Base-by-base conservation (phyloP, 2,888 invertebrate genomes). In the Xylota sylvarum region DNA sequence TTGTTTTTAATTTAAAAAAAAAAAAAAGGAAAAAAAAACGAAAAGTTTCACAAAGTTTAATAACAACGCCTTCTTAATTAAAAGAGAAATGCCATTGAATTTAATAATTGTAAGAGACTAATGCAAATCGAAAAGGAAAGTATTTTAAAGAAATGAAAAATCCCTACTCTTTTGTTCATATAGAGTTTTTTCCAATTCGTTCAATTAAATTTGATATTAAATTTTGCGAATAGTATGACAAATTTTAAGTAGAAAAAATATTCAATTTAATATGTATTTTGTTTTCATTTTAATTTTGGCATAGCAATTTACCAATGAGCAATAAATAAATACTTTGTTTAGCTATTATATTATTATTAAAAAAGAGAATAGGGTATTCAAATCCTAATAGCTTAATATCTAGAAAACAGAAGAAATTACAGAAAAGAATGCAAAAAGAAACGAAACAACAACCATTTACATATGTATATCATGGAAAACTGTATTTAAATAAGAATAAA, bases 241-340 rank as follows among this genome's bases (percentile, higher is more conserved):
- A 23, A 30, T 72, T 32, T 52, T 52, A 67, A 67, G 52, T 67
- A 67, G 48, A 65, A 32, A 37, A 30, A 48, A n/a, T 17, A 50
- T 50, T 48, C 64, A 23, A 67, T 50, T 52, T 27, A 14, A 37
- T 67, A 37, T 67, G 62, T 64, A 64, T 30, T 69, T 70, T 30
- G 37, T 35, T 52, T 37, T 48, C 14, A 55, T 56, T 70, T 58
- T 46, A 37, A 27, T 60, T 58, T 60, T 58, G 58, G 69, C 37
- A 55, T 55, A 48, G 64, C 77, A 55, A 70, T 76, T 70, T 40
- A 70, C 30, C 43, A 76, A 70, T 82, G 77, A 82, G 64, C 64
- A 72, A 77, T 70, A 67, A 46, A 40, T 76, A 23, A 23, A 40
- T 76, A 76, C 62, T 46, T 76, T 55, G 40, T 82, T 64, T 62